Conservation (phyloP, 1,140 invertebrate genomes). For the Diploscapter pachys region DNA sequence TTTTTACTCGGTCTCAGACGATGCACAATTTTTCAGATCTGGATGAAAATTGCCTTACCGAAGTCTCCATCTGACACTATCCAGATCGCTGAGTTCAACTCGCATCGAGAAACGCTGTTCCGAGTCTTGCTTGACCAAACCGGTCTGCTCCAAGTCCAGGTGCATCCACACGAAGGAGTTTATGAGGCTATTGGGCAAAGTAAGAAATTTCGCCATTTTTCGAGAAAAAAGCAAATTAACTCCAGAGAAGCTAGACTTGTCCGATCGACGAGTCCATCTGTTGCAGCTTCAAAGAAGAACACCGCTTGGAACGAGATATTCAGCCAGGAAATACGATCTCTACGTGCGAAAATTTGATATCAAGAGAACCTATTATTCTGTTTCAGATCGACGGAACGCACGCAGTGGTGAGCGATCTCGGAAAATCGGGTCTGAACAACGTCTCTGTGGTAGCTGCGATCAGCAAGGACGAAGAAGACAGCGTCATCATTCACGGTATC, state of each 20-base stretch:
- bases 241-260: neutral
- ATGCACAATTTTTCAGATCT: neutral
- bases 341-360: no score
- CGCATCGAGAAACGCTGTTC: constrained; percentile 28
- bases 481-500: constrained; percentile 26
- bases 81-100: constrained; percentile 25
- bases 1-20: no score
- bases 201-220: no score
- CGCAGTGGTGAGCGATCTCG: constrained; percentile 19
- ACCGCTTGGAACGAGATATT: constrained; percentile 28
- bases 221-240: no score
- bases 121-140: no score
- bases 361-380: neutral
- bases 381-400: constrained; percentile 28
- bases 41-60: constrained; percentile 23
- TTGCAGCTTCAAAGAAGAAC: constrained; percentile 16
- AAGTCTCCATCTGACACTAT: constrained; percentile 5
- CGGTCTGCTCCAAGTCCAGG: no score
- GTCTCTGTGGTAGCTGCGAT: constrained; percentile 18
- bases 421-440: constrained; percentile 24
- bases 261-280: constrained; percentile 22
- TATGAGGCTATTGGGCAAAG: no score
- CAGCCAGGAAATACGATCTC: constrained; percentile 25
- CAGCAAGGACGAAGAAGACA: constrained; percentile 15
- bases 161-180: no score